Evolutionary conservation across 2,888 invertebrate genomes (phyloP).

Genomic region (Chrysolina haemoptera): DNA sequence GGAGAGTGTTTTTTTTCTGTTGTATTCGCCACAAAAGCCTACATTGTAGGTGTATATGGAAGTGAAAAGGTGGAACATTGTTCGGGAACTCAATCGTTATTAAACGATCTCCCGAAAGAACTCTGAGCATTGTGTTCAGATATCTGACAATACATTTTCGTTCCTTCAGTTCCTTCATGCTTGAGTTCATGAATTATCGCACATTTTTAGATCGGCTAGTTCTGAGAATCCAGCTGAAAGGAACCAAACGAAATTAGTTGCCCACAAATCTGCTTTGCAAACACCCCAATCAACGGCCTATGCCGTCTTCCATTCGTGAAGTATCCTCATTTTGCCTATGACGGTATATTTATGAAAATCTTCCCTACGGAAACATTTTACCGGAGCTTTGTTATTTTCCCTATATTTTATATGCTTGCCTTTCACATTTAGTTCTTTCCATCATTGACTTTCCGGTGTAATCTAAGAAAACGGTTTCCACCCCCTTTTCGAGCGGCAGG

Average conservation of each 20-base stretch:
- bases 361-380: slow-evolving; percentile 42
- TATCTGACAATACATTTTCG: too few relatives aligned
- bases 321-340: background rate
- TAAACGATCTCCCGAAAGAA: too few relatives aligned
- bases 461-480: slow-evolving; percentile 61
- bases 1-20: too few relatives aligned
- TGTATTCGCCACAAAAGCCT: too few relatives aligned
- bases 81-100: too few relatives aligned
- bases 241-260: background rate
- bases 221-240: too few relatives aligned
- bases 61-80: too few relatives aligned
- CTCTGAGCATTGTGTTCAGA: too few relatives aligned
- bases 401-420: slow-evolving; percentile 50
- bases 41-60: too few relatives aligned
- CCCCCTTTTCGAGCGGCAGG: slow-evolving; percentile 52
- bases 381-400: slow-evolving; percentile 40
- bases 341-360: slow-evolving; percentile 29
- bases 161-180: too few relatives aligned
- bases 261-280: background rate
- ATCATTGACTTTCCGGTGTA: slow-evolving; percentile 64
- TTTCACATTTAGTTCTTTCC: slow-evolving; percentile 59
- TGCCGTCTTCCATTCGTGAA: background rate
- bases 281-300: background rate
- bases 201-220: too few relatives aligned
- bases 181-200: too few relatives aligned